Conservation (phyloP, 2,113 vertebrate genomes). For the Ellobius talpinus region DNA sequence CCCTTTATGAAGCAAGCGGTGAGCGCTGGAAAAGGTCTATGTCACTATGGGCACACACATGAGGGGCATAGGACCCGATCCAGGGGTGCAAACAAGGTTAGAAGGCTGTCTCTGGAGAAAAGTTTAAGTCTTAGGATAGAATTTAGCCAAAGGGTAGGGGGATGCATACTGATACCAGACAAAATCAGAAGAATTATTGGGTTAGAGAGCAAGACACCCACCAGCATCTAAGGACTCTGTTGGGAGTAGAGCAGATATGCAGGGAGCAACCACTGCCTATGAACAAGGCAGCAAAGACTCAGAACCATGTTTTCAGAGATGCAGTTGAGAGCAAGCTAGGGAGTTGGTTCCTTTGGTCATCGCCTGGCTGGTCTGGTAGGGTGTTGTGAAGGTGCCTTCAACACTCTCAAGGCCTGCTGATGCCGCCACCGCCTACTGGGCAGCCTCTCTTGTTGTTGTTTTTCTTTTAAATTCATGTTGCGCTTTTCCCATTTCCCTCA, state of each 20-base stretch:
- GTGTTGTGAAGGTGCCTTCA: not conserved
- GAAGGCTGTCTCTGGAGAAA: not conserved
- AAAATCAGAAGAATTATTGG: not conserved
- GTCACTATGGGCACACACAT: accelerated
- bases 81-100: too few species aligned
- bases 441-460: not conserved
- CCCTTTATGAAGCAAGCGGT: accelerated
- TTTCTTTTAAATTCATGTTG: not conserved
- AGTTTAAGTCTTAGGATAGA: not conserved
- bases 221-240: not conserved
- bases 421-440: accelerated
- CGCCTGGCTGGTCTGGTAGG: not conserved
- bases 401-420: not conserved
- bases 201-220: not conserved
- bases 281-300: not conserved
- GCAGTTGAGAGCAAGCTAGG: not conserved
- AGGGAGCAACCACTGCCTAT: not conserved
- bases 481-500: not conserved
- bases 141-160: not conserved
- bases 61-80: not conserved
- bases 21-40: not conserved
- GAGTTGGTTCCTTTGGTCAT: not conserved
- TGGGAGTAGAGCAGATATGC: not conserved
- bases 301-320: not conserved
- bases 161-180: not conserved